These are phyloP conservation scores for Nansenia antarctica DNA, from an alignment of 2,113 vertebrate species.

Conservation along the genomic window DNA sequence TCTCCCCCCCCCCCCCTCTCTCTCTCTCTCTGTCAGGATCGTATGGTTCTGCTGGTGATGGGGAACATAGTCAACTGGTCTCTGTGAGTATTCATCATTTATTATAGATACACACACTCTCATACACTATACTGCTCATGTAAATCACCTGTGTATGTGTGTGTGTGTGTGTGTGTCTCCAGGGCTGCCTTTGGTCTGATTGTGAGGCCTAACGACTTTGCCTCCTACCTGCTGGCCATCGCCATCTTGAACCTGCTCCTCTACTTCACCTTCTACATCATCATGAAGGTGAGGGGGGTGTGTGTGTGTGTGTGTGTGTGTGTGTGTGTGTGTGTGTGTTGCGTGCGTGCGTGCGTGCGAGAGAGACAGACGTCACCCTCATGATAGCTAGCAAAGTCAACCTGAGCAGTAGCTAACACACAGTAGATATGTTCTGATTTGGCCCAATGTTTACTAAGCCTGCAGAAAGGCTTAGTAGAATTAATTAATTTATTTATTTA, in stretches of 20 bases:
- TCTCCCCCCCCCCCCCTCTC: background rate
- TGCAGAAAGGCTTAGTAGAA: no score
- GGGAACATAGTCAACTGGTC: constrained; percentile 99
- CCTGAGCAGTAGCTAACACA: no score
- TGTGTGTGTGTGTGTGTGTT: background rate
- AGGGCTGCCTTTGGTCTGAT: constrained; percentile 94
- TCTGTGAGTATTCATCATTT: constrained; percentile 82
- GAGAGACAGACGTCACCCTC: background rate
- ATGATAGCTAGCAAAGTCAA: no score
- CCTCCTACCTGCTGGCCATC: constrained; percentile 95
- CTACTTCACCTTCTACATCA: constrained; percentile 98
- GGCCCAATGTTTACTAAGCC: no score
- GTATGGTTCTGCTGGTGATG: constrained; percentile 96
- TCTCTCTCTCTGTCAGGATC: constrained; percentile 79
- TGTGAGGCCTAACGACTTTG: constrained; percentile 91
- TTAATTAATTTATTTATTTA: no score
- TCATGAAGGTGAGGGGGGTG: constrained; percentile 88
- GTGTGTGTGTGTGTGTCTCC: constrained; percentile 15
- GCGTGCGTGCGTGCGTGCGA: background rate
- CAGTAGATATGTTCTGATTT: no score
- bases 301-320: background rate
- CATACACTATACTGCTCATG: background rate
- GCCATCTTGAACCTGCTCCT: constrained; percentile 98
- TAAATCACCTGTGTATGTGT: no score
- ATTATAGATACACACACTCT: background rate